A percentile compares a stretch with the other conserved stretches of the same genome.
These are phyloP conservation scores for Hydroisotoma schaefferi DNA, from an alignment of 2,888 invertebrate genomes.

Conservation along the genomic window DNA sequence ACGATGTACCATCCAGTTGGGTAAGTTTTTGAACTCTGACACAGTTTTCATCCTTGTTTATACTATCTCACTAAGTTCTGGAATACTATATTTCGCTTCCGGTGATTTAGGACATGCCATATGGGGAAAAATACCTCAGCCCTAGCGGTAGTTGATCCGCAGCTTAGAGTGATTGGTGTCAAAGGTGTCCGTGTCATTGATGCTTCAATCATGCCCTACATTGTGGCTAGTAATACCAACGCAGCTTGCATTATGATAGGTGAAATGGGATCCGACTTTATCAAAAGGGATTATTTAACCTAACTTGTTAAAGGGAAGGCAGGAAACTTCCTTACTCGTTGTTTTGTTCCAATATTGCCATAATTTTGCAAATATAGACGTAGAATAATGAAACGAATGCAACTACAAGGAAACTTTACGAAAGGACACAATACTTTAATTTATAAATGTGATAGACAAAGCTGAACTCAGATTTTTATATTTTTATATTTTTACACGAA, in stretches of 20 bases:
- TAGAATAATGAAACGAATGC: too few species aligned
- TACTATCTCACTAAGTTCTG: background rate
- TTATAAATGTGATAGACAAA: too few species aligned
- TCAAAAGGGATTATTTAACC: slow-evolving; percentile 23
- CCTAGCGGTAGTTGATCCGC: slow-evolving; percentile 32
- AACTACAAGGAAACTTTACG: too few species aligned
- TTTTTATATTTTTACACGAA: too few species aligned
- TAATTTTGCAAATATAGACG: too few species aligned
- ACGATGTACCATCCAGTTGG: slow-evolving; percentile 36
- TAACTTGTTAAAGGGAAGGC: too few species aligned
- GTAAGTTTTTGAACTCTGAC: background rate
- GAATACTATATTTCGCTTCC: background rate
- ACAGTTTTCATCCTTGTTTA: background rate
- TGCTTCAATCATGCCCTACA: slow-evolving; percentile 8
- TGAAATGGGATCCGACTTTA: slow-evolving; percentile 32
- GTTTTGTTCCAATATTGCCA: too few species aligned
- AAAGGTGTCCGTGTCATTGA: slow-evolving; percentile 22
- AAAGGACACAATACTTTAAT: too few species aligned
- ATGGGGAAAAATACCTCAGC: slow-evolving; percentile 24
- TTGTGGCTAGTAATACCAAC: slow-evolving; percentile 20
- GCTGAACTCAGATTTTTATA: too few species aligned
- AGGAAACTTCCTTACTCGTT: too few species aligned
- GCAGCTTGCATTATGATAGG: slow-evolving; percentile 34
- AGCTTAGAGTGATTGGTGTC: slow-evolving; percentile 32
- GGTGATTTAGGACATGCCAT: slow-evolving; percentile 6